Base-by-base conservation (phyloP, 2,797 vertebrate genomes). In the Morus bassanus region DNA sequence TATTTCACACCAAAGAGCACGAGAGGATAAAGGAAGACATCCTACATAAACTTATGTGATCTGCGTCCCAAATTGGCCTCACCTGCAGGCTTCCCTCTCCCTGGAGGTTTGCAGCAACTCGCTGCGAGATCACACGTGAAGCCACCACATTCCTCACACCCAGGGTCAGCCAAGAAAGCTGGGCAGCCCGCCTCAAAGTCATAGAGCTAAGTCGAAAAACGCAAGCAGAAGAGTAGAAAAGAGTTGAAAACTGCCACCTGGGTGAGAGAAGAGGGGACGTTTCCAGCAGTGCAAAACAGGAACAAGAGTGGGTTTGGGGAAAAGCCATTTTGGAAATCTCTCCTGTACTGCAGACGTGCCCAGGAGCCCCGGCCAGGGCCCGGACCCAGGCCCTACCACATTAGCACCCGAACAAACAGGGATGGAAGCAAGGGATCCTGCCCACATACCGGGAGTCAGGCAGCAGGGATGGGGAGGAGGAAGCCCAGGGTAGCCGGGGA, bases 381-480 rank as follows among this genome's bases (percentile, higher is more conserved):
- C 0, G 0, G 57, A 87, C 18, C 25, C n/a, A 61, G 59, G 13
- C 31, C n/a, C 51, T 53, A 35, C 69, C 1, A 2, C 1, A 6
- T 25, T 16, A 88, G 33, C 43, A 70, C 45, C 89, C 88, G 68
- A 88, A 65, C 35, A 88, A 94, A 68, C n/a, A 89, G 51, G 16
- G 46, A 33, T 5, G 1, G 7, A 82, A 33, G 33, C 1, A 2
- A 78, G 64, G 31, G 84, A 75, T 51, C 22, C 60, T 75, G 61
- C n/a, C 69, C 19, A 7, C 3, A 19, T 0, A 0, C 33, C 84
- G 51, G 27, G 24, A 70, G 56, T n/a, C 39, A 45, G 48, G 53
- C 23, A 80, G 63, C 37, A 85, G 6, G 11, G 60, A 13, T 33
- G 33, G 37, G 45, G 1, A 61, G 56, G 8, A 93, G 24, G 43